Conservation (phyloP, 2,113 vertebrate species). For the Caretta caretta region DNA sequence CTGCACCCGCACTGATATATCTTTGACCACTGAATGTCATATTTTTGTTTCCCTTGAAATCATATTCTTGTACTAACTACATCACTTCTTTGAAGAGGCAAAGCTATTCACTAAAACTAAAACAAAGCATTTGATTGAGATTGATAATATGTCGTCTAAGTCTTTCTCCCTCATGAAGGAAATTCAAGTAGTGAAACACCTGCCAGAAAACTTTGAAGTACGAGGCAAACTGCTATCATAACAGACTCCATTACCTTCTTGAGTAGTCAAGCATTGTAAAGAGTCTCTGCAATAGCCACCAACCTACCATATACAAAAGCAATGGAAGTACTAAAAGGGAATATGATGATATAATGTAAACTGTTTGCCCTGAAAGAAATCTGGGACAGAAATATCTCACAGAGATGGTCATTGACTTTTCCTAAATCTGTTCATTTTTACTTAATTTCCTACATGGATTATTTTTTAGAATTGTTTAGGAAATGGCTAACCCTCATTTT, state of each 20-base stretch:
- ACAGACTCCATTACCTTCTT: neutral
- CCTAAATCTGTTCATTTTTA: neutral
- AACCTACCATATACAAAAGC: neutral
- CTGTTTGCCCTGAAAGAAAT: neutral
- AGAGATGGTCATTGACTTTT: neutral
- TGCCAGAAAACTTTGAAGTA: neutral
- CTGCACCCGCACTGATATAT: neutral
- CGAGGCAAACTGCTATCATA: neutral
- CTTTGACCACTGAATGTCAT: neutral
- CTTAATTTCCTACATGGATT: neutral
- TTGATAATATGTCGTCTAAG: neutral
- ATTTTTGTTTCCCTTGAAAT: neutral
- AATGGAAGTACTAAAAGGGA: neutral
- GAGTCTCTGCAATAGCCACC: neutral
- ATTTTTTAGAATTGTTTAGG: neutral
- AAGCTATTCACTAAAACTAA: neutral
- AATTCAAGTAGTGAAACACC: neutral
- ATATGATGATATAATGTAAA: neutral
- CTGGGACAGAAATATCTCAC: neutral
- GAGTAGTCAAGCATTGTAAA: neutral
- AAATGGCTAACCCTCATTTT: neutral
- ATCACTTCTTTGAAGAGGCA: neutral
- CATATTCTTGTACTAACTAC: neutral
- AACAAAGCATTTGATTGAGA: neutral
- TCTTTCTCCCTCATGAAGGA: neutral